Base-by-base conservation (phyloP, 1,140 invertebrate species). In the Drosophila ambigua region DNA sequence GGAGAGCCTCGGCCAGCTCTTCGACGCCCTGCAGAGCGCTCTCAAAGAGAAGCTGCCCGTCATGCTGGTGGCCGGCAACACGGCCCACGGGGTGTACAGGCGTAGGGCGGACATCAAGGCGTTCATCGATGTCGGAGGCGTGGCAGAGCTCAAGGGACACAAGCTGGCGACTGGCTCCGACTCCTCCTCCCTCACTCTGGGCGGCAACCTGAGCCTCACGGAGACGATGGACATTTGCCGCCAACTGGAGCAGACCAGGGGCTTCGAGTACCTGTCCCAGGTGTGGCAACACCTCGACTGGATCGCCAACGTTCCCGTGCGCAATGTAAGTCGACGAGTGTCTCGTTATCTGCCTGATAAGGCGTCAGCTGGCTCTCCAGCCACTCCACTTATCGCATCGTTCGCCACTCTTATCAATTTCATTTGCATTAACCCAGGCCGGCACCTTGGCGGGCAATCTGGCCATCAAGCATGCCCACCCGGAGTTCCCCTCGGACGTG, bases 381-480 rank as follows among this genome's bases (percentile, higher is more conserved):
- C 35, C 2, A 13, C 35, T 39, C 11, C 6, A 26, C 41, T 43
- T 64, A 78, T 81, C 77, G 63, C 13, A 45, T 73, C 68, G 3
- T 4, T 9, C 2, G 31, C 4, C 31, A 13, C n/a, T 31, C 6
- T 20, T 74, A 72, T 67, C 43, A 58, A 50, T 66, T 41, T 48
- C 5, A 58, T 57, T 76, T 48, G 52, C 49, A 65, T 72, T 82
- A 58, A 54, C 49, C 23, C 61, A 91, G 90, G 79, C 95, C 61
- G 96, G 95, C 67, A 95, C 94, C 9, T 91, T 97, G 72, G 96
- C 95, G 44, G 96, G 96, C 49, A 97, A 97, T 79, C 90, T 97
- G 53, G 95, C 95, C 93, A 94, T 97, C 71, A 97, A 97, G 92
- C 94, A 97, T 75, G 75, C 91, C 7, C 93, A 95, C 65, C 93